Evolutionary conservation across 2,113 vertebrate species (phyloP).

Genomic region (Thalassoma bifasciatum): DNA sequence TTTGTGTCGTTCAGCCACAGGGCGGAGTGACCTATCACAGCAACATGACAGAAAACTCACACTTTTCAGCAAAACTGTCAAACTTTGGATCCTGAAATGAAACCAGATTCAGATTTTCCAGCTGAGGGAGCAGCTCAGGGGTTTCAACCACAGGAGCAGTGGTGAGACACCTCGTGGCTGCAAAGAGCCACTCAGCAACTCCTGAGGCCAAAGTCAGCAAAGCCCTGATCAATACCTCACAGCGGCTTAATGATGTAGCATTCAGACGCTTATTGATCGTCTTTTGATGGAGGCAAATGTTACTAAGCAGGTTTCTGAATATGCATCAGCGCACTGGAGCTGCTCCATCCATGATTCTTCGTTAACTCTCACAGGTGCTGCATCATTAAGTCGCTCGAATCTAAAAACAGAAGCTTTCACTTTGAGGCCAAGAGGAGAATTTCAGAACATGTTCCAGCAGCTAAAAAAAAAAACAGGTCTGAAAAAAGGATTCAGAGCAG

Average conservation of each 20-base stretch:
- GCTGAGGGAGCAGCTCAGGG: constrained; percentile 1
- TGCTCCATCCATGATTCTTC: constrained; percentile 24
- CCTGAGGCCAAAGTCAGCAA: constrained; percentile 50
- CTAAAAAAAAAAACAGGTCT: constrained; percentile 10
- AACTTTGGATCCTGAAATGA: not conserved
- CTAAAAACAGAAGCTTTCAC: constrained; percentile 7
- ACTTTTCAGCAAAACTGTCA: not conserved
- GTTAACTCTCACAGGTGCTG: constrained; percentile 21
- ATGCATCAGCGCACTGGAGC: constrained; percentile 29
- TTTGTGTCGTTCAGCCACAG: constrained; percentile 5
- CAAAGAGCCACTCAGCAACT: constrained; percentile 68
- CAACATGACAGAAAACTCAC: not conserved
- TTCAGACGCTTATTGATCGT: constrained; percentile 45
- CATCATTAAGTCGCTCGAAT: constrained; percentile 24
- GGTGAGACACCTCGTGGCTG: constrained; percentile 75
- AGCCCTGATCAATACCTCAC: constrained; percentile 59
- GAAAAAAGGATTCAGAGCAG: constrained; percentile 26
- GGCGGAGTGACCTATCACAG: constrained; percentile 17
- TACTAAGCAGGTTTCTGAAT: constrained; percentile 32
- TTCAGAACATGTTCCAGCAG: constrained; percentile 20
- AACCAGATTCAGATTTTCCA: constrained; percentile 15
- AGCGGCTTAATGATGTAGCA: constrained; percentile 46
- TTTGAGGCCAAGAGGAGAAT: not conserved
- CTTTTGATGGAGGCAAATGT: constrained; percentile 43
- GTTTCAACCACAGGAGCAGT: constrained; percentile 25